Percentiles rank a stretch among this genome's conserved stretches.
These are phyloP conservation scores for Odontamblyopus lacepedii DNA, from an alignment of 2,797 vertebrate species.

Conservation along the genomic window DNA sequence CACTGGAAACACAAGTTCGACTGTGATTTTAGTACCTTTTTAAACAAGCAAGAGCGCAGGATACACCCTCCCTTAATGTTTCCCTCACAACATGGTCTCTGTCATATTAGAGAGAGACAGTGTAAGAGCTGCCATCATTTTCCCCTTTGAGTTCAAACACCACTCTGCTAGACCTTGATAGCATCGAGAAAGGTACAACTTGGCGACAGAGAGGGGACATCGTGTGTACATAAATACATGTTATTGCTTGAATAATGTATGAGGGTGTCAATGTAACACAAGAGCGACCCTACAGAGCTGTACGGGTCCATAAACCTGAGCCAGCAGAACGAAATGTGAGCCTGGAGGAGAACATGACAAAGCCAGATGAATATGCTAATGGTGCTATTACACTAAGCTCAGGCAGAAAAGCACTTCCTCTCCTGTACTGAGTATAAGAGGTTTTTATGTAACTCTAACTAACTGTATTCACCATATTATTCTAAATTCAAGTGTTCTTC, in stretches of 20 bases:
- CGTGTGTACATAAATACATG: conserved; percentile 12
- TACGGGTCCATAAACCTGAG: background rate
- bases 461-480: background rate
- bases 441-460: background rate
- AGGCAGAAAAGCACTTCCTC: background rate
- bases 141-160: conserved; percentile 1
- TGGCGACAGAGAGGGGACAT: background rate
- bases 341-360: background rate
- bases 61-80: too few species aligned
- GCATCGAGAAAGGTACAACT: conserved; percentile 3
- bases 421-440: background rate
- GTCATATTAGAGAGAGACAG: too few species aligned
- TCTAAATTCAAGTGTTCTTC: background rate
- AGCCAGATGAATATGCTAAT: conserved; percentile 6
- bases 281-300: conserved; percentile 11
- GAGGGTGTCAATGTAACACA: conserved; percentile 20
- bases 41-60: too few species aligned
- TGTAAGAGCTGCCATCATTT: background rate
- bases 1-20: too few species aligned
- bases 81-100: too few species aligned
- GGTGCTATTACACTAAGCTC: background rate
- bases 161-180: background rate
- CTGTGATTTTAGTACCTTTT: too few species aligned
- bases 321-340: conserved; percentile 10
- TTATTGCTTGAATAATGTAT: conserved; percentile 36